Evolutionary conservation across 1,140 invertebrate species (phyloP).

Genomic region (Brachionus rubens): DNA sequence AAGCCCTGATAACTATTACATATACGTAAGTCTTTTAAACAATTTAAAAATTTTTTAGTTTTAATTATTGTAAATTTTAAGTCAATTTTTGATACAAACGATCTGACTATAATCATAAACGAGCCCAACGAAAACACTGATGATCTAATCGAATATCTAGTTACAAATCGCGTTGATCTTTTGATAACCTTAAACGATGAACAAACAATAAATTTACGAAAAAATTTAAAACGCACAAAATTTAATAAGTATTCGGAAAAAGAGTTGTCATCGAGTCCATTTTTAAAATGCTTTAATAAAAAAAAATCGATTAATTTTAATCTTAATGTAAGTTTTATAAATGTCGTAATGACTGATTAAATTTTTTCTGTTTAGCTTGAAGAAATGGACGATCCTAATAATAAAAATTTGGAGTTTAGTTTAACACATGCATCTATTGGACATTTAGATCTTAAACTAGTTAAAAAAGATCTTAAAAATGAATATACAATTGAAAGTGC

Average conservation of each 20-base stretch:
- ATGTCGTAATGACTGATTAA: neutral
- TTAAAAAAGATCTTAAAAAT: neutral
- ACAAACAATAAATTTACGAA: neutral
- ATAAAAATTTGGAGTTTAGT: neutral
- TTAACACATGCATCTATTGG: neutral
- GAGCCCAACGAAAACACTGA: neutral
- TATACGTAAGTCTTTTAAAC: neutral
- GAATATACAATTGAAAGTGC: neutral
- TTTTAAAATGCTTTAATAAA: neutral
- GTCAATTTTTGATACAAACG: constrained; percentile 19
- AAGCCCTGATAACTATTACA: neutral
- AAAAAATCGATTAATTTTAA: constrained; percentile 5
- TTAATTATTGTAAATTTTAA: neutral
- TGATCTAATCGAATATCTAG: constrained; percentile 19
- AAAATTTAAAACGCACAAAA: neutral
- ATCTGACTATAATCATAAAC: neutral
- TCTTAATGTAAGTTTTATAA: constrained; percentile 1
- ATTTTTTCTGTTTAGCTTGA: constrained; percentile 4
- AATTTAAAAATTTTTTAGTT: neutral
- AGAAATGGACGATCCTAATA: constrained; percentile 4
- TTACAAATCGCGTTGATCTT: constrained; percentile 15
- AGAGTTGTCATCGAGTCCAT: neutral
- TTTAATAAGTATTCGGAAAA: constrained; percentile 18
- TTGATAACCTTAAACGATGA: neutral
- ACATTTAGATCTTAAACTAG: neutral